phyloP scores from a whole-genome alignment of 2,113 vertebrate species.

The Dipodomys spectabilis region DNA sequence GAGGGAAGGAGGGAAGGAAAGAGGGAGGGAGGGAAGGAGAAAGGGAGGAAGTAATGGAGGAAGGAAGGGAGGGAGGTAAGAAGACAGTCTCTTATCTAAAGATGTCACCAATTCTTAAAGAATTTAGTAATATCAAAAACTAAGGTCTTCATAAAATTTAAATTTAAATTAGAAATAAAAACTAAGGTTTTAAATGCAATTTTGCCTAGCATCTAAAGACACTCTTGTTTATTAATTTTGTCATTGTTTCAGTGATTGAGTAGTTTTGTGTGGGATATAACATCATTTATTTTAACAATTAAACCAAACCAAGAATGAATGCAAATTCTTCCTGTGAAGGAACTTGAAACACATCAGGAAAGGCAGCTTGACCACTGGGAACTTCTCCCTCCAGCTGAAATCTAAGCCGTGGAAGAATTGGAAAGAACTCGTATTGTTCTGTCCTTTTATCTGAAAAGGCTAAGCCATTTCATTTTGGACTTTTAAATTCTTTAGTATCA shows the following conservation, averaged over 20 bases:
- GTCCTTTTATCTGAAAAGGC: not conserved
- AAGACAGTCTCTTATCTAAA: not conserved
- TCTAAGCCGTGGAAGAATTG: not conserved
- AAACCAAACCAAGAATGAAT: not conserved
- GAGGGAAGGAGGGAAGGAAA: too few species aligned
- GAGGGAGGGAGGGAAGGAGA: too few species aligned
- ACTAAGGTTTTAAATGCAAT: not conserved
- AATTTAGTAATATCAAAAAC: not conserved
- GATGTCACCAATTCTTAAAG: not conserved
- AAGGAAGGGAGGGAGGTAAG: too few species aligned
- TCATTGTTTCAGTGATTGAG: not conserved
- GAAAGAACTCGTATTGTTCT: not conserved
- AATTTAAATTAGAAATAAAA: not conserved
- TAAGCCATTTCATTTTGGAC: not conserved
- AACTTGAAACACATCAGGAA: not conserved
- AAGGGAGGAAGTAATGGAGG: too few species aligned
- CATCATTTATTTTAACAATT: slow-evolving; percentile 24
- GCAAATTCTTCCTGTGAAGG: not conserved
- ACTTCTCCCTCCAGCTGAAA: not conserved
- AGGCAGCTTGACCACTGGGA: accelerated
- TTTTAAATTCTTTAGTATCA: not conserved
- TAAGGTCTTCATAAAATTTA: not conserved
- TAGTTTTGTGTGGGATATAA: not conserved
- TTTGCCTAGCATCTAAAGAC: not conserved
- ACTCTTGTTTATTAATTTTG: not conserved